Evolutionary conservation across 2,113 vertebrate genomes (phyloP).

Genomic region (Hippocampus guttulatus): DNA sequence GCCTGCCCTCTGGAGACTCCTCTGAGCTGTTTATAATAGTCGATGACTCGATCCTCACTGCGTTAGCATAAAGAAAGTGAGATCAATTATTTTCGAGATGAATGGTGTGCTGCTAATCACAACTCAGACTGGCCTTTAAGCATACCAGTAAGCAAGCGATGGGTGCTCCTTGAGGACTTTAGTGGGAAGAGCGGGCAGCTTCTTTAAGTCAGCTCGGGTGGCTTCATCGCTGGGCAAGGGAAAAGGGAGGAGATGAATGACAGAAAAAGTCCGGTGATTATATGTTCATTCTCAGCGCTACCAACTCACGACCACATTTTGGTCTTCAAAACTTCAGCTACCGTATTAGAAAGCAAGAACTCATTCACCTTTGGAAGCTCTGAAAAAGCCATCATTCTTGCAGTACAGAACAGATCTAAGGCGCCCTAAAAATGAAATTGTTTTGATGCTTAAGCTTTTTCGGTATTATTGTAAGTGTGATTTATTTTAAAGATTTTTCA

Average conservation of each 20-base stretch:
- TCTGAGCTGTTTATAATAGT: slow-evolving; percentile 90
- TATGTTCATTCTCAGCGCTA: neutral
- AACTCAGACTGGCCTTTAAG: neutral
- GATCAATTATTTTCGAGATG: neutral
- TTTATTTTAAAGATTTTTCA: neutral
- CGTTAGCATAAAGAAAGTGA: slow-evolving; percentile 33
- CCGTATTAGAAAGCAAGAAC: neutral
- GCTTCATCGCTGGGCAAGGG: slow-evolving; percentile 84
- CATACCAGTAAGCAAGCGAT: slow-evolving; percentile 93
- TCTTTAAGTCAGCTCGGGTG: slow-evolving; percentile 90
- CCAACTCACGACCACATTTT: neutral
- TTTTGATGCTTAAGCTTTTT: neutral
- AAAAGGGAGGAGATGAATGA: neutral
- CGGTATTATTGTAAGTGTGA: neutral
- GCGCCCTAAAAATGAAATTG: neutral
- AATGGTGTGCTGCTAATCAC: neutral
- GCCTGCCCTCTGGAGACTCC: slow-evolving; percentile 94
- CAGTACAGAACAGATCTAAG: neutral
- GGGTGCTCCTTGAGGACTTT: slow-evolving; percentile 97
- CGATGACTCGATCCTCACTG: slow-evolving; percentile 95
- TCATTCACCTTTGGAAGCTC: neutral
- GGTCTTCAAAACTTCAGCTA: neutral
- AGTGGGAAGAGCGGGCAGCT: slow-evolving; percentile 91
- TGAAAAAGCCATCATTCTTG: neutral
- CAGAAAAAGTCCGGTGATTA: neutral